These are phyloP conservation scores for Melieria picta DNA, from an alignment of 2,888 invertebrate species.

Conservation along the genomic window DNA sequence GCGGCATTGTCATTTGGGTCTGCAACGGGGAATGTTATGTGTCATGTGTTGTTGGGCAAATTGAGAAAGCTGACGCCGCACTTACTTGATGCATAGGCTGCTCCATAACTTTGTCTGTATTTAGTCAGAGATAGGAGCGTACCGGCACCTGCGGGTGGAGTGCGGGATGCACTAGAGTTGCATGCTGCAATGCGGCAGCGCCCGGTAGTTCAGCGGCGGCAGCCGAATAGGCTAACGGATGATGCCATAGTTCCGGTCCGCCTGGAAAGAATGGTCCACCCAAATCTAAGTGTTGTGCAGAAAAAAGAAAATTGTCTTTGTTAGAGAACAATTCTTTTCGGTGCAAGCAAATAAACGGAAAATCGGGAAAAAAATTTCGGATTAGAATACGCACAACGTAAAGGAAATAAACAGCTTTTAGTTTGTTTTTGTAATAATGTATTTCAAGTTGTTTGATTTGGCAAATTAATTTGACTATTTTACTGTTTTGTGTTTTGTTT, in stretches of 20 bases:
- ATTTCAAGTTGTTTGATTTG: not conserved
- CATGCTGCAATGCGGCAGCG: constrained; percentile 82
- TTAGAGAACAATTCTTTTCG: constrained; percentile 46
- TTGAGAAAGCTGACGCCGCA: constrained; percentile 35
- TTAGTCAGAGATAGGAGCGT: constrained; percentile 97
- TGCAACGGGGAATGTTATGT: constrained; percentile 45
- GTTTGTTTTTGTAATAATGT: not conserved
- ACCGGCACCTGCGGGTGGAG: constrained; percentile 98
- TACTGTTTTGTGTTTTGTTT: not conserved
- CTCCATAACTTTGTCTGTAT: constrained; percentile 71
- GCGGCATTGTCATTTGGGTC: constrained; percentile 70
- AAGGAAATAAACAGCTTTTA: not conserved
- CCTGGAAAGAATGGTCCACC: constrained; percentile 96
- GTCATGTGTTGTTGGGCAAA: not conserved
- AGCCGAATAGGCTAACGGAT: constrained; percentile 83
- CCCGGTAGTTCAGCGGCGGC: constrained; percentile 86
- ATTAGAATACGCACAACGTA: not conserved
- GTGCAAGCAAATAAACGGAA: constrained; percentile 30
- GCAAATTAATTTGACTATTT: not conserved
- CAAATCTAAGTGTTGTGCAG: constrained; percentile 76
- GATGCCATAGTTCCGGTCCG: constrained; percentile 94
- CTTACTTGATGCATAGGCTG: constrained; percentile 67
- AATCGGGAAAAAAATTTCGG: constrained; percentile 15
- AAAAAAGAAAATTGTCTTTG: constrained; percentile 49
- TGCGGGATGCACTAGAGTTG: constrained; percentile 94